These are phyloP conservation scores for Rhodinocichla rosea DNA, from an alignment of 2,113 vertebrate genomes.

Conservation along the genomic window DNA sequence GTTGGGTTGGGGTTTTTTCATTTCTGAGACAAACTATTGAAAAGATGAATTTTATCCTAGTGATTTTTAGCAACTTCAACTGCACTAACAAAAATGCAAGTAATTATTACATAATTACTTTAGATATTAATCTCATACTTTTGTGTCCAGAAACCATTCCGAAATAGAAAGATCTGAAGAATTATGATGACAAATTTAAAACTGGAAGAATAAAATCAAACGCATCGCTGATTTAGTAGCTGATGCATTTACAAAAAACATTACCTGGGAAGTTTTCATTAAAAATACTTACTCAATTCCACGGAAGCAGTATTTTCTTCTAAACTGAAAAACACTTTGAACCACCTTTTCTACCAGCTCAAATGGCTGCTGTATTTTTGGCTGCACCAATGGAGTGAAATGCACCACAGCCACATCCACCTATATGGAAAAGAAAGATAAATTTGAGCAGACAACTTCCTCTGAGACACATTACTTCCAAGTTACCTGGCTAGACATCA, in stretches of 20 bases:
- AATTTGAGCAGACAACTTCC: not conserved
- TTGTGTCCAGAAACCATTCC: not conserved
- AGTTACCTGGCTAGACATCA: not conserved
- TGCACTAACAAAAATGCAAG: not conserved
- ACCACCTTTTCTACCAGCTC: conserved; percentile 91
- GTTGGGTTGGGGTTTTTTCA: not conserved
- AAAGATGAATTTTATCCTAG: not conserved
- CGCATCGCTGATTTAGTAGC: not conserved
- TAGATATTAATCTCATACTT: not conserved
- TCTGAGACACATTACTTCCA: not conserved
- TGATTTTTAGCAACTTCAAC: not conserved
- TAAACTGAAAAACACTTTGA: conserved; percentile 86
- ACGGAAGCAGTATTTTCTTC: conserved; percentile 88
- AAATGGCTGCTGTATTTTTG: conserved; percentile 91
- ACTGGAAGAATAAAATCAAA: not conserved
- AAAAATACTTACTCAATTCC: conserved; percentile 83
- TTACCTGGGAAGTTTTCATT: not conserved
- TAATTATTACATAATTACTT: not conserved
- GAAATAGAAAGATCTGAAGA: not conserved
- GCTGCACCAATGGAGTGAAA: conserved; percentile 85
- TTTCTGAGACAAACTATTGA: not conserved
- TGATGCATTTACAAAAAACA: not conserved
- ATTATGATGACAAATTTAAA: not conserved
- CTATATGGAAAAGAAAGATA: conserved; percentile 57
- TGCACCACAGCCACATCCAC: conserved; percentile 93